Evolutionary conservation across 2,113 vertebrate species (phyloP).

Genomic region (Epinephelus lanceolatus): DNA sequence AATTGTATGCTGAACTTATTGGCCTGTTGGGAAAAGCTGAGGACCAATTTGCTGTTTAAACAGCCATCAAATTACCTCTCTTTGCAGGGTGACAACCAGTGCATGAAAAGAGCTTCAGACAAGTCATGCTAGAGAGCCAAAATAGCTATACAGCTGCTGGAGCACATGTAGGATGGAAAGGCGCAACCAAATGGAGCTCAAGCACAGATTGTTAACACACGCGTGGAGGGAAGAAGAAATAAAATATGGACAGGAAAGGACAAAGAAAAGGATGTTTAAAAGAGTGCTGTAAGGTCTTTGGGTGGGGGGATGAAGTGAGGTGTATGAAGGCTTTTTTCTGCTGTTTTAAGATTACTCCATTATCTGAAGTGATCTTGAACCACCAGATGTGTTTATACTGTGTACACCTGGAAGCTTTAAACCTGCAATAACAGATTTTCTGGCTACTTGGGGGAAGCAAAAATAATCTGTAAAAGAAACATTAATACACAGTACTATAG

Average conservation of each 20-base stretch:
- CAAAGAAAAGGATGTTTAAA: background rate
- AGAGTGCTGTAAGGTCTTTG: background rate
- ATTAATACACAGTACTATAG: background rate
- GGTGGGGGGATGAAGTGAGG: background rate
- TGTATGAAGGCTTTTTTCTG: background rate
- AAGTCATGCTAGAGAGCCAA: slow-evolving; percentile 56
- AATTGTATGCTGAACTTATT: slow-evolving; percentile 71
- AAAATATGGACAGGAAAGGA: background rate
- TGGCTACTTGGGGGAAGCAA: background rate
- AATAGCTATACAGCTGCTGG: slow-evolving; percentile 44
- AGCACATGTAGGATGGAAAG: slow-evolving; percentile 11
- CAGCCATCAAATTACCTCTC: slow-evolving; percentile 74
- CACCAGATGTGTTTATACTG: background rate
- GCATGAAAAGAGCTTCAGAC: slow-evolving; percentile 69
- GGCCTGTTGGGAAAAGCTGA: slow-evolving; percentile 70
- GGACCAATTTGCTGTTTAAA: slow-evolving; percentile 79
- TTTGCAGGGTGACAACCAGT: slow-evolving; percentile 67
- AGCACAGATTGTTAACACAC: slow-evolving; percentile 25
- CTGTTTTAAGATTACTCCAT: background rate
- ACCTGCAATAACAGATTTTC: background rate
- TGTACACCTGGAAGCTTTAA: background rate
- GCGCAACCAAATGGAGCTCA: slow-evolving; percentile 25
- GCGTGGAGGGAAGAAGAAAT: background rate
- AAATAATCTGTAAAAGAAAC: background rate
- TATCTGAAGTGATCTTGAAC: background rate